Evolutionary conservation across 1,140 invertebrate genomes (phyloP), one percentile per base, ranked within the genome.

Genomic region (Antheraea mylitta): DNA sequence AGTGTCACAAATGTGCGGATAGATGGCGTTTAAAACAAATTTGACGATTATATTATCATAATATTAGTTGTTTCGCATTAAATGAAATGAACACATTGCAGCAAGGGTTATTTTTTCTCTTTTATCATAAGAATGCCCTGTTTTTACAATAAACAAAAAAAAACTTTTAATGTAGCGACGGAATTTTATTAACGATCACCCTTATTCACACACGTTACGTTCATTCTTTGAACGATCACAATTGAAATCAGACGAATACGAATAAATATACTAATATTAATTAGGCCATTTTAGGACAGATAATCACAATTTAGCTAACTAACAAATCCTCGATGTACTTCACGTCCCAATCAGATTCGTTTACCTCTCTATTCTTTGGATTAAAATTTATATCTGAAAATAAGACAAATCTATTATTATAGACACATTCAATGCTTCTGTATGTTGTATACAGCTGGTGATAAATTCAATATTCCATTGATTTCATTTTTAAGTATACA

Each of bases 281-380:
- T 91, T 91, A 91, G 89, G 89, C 89, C 89, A 83, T 91, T 84
- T 89, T 90, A 91, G 86, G 89, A 91, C 87, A 91, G 86, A 87
- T 87, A 89, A 89, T 91, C 87, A 91, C 87, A 89, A 83, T 91
- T 87, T 79, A 79, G 81, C 76, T 82, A 85, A 88, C 77, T 85
- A 77, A 86, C 82, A 82, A 86, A 89, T 86, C 84, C 85, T 85
- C 78, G 77, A 81, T 77, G 73, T 81, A 80, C 76, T 75, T 75
- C 78, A 79, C 74, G 75, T 77, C 77, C 80, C 78, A 73, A 77
- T 81, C 75, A 71, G 72, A 76, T 74, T 68, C 64, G 65, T 79
- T 80, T 68, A 73, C 67, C 71, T 75, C 72, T 60, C 67, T 76
- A 77, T 80, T 90, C 87, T 90, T 91, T 88, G 86, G 84, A 85